Percentiles rank a stretch among this genome's conserved stretches.
Evolutionary conservation across 2,113 vertebrate genomes (phyloP).

Genomic region (Hyaena hyaena): DNA sequence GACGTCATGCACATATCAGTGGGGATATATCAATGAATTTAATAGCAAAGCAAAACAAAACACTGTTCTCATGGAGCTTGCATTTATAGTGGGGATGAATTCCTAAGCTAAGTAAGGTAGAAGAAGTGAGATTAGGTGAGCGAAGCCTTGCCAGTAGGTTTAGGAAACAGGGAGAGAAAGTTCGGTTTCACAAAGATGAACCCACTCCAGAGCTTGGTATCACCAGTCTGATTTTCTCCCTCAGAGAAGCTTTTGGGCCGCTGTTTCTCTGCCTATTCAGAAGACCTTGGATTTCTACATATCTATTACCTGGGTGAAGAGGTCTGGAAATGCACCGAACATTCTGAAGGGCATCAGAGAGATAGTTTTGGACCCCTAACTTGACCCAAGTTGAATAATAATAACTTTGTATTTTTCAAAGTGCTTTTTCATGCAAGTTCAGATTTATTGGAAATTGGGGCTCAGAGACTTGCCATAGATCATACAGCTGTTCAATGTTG

Average conservation of each 20-base stretch:
- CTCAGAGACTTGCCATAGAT: not conserved
- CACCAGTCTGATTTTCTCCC: not conserved
- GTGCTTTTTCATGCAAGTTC: not conserved
- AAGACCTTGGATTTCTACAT: constrained; percentile 5
- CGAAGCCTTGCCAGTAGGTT: not conserved
- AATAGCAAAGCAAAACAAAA: not conserved
- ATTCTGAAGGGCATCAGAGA: not conserved
- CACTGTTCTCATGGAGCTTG: not conserved
- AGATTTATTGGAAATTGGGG: constrained; percentile 32
- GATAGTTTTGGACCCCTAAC: constrained; percentile 36
- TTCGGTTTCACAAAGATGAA: not conserved
- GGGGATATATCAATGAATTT: not conserved
- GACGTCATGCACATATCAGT: not conserved
- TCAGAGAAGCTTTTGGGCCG: not conserved
- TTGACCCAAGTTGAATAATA: constrained; percentile 51
- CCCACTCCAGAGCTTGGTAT: too few relatives aligned
- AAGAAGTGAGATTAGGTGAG: not conserved
- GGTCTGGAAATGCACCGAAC: not conserved
- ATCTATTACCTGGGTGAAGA: not conserved
- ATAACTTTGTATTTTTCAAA: constrained; percentile 53
- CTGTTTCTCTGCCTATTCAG: constrained; percentile 8
- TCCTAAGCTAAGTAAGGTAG: not conserved
- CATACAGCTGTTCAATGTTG: not conserved
- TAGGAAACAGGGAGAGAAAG: not conserved
- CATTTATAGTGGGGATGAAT: not conserved